Evolutionary conservation across 2,113 vertebrate genomes (phyloP).

Genomic region (Conger conger): DNA sequence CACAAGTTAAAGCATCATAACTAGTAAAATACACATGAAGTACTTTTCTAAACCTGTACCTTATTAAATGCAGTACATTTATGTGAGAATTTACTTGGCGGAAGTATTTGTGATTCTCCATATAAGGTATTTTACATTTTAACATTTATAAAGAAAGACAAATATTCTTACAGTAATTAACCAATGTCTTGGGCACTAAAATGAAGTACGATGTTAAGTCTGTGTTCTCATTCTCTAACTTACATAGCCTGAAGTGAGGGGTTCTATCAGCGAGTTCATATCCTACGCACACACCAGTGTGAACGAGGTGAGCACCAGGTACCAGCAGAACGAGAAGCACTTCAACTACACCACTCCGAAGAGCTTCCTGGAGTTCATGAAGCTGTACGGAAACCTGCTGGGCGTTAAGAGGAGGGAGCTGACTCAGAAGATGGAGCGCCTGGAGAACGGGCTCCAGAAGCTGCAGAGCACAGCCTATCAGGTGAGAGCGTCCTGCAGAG

Average conservation of each 20-base stretch:
- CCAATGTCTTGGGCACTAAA: neutral
- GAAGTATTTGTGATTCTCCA: too few species aligned
- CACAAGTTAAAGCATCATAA: too few species aligned
- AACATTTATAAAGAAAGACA: neutral
- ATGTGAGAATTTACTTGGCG: too few species aligned
- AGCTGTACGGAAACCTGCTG: constrained; percentile 66
- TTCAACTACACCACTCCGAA: constrained; percentile 79
- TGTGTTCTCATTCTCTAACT: constrained; percentile 25
- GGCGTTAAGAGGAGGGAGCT: constrained; percentile 67
- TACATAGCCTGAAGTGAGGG: constrained; percentile 59
- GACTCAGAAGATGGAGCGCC: constrained; percentile 68
- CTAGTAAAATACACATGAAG: too few species aligned
- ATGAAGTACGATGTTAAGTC: neutral
- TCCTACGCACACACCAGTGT: constrained; percentile 69
- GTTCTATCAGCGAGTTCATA: constrained; percentile 69
- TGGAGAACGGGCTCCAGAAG: constrained; percentile 71
- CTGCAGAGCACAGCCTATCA: constrained; percentile 57
- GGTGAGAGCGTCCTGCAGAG: too few species aligned
- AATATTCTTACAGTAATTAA: neutral
- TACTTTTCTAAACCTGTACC: too few species aligned
- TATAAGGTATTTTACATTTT: neutral
- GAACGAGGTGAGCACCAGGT: constrained; percentile 69
- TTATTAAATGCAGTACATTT: too few species aligned
- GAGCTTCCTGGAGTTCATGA: constrained; percentile 77
- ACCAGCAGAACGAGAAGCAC: constrained; percentile 70